Evolutionary conservation across 2,113 vertebrate species (phyloP).

Genomic region (Alligator sinensis): DNA sequence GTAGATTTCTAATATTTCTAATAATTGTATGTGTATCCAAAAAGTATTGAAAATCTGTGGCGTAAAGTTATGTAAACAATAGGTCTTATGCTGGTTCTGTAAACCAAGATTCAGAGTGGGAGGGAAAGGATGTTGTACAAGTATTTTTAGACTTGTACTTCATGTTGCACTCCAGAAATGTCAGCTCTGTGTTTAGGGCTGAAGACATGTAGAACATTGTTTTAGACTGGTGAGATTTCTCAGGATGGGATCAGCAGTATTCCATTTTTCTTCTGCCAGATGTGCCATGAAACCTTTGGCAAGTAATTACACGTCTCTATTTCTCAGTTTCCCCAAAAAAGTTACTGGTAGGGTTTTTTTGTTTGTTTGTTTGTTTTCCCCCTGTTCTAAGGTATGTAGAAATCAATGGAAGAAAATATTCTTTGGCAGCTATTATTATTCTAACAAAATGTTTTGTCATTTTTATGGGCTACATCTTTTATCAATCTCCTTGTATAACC

Average conservation of each 20-base stretch:
- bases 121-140: too few relatives aligned
- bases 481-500: background rate
- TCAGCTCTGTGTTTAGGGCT: background rate
- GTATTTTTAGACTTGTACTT: too few relatives aligned
- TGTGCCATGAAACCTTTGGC: background rate
- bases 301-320: background rate
- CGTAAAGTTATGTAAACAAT: too few relatives aligned
- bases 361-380: background rate
- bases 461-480: background rate
- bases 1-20: background rate
- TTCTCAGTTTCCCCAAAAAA: background rate
- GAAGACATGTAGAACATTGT: fast-evolving
- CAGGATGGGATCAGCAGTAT: background rate
- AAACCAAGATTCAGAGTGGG: too few relatives aligned
- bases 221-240: background rate
- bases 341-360: background rate
- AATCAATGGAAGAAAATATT: background rate
- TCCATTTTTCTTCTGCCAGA: background rate
- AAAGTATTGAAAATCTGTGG: too few relatives aligned
- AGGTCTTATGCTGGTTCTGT: too few relatives aligned
- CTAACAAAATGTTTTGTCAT: background rate
- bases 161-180: background rate
- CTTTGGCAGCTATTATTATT: background rate
- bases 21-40: too few relatives aligned
- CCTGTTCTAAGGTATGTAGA: background rate